Conservation (phyloP, 2,797 vertebrate species). For the Characodon lateralis region DNA sequence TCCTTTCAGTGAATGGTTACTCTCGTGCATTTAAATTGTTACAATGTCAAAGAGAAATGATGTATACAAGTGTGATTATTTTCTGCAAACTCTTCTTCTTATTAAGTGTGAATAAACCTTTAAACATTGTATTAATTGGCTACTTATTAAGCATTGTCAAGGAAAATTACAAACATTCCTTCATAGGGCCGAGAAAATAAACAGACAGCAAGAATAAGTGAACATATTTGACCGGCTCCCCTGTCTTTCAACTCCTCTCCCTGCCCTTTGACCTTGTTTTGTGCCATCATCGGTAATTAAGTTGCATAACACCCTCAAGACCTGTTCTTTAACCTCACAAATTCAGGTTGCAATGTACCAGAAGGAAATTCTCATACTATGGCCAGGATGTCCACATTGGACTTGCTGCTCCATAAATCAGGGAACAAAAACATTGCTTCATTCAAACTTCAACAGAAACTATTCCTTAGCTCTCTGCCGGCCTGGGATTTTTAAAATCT, state of each 20-base stretch:
- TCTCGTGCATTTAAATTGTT: background rate
- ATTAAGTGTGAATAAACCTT: slow-evolving; percentile 13
- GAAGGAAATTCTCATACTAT: slow-evolving; percentile 22
- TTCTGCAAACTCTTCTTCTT: background rate
- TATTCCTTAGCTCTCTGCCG: slow-evolving; percentile 10
- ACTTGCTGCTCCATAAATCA: slow-evolving; percentile 41
- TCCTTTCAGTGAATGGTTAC: slow-evolving; percentile 7
- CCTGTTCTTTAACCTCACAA: slow-evolving; percentile 41
- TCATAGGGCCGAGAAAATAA: slow-evolving; percentile 29
- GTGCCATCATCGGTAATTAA: slow-evolving; percentile 1
- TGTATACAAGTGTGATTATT: background rate
- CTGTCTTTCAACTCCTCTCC: slow-evolving; percentile 21
- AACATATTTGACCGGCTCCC: slow-evolving; percentile 11
- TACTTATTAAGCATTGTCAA: background rate
- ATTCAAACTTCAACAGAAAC: slow-evolving; percentile 11
- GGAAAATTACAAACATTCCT: slow-evolving; percentile 19
- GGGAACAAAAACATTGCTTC: slow-evolving; percentile 41
- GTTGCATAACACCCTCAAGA: slow-evolving; percentile 38
- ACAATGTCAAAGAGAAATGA: background rate
- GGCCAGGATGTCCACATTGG: slow-evolving; percentile 36
- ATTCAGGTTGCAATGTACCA: slow-evolving; percentile 35
- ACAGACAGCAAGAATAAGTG: slow-evolving; percentile 13
- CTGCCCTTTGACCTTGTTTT: slow-evolving; percentile 47
- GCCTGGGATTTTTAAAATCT: slow-evolving; percentile 7
- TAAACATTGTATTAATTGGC: slow-evolving; percentile 16